Base-by-base conservation (phyloP, 2,888 invertebrate species). In the Rhagonycha fulva region DNA sequence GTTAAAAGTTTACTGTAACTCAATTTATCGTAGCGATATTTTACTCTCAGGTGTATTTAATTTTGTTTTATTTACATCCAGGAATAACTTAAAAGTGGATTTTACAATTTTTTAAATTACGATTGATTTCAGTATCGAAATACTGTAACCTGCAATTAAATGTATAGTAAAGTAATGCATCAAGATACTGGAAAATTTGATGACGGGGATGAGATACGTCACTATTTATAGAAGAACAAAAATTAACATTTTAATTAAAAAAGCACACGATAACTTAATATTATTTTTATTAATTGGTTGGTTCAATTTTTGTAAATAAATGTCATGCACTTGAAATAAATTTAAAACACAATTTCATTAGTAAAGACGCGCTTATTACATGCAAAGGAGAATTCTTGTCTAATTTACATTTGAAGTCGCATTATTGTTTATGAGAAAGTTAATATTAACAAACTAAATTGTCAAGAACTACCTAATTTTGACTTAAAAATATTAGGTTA, bases 371-470 rank as follows among this genome's bases (percentile, higher is more conserved):
- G 32, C 32, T 63, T 63, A 47, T 47, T 66, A 66, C 30, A 71
- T 47, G 71, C 66, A 66, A 71, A 66, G 63, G 66, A 32, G 47
- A 71, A 63, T 66, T 71, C 63, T 66, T 71, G 63, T 32, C 71
- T 66, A 66, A 71, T 71, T 71, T 66, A 32, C 66, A 71, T 66
- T 66, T 71, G 30, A 68, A 72, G 28, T 60, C 60, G 24, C 61
- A 72, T 72, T 72, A 67, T 47, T 67, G 68, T 72, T 72, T 72
- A 72, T 67, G 72, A 67, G 67, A 47, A 72, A 72, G 47, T 72
- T 68, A 66, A 61, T 61, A 60, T 32, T 47, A 67, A 60, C 61
- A 72, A 72, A 72, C 72, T 72, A 66, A 68, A 72, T 62, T 69
- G 73, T 69, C 69, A 73, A 30, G 62, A 68, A 68, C 73, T 68